phyloP scores from a whole-genome alignment of 2,797 vertebrate genomes.

The Hybognathus amarus region DNA sequence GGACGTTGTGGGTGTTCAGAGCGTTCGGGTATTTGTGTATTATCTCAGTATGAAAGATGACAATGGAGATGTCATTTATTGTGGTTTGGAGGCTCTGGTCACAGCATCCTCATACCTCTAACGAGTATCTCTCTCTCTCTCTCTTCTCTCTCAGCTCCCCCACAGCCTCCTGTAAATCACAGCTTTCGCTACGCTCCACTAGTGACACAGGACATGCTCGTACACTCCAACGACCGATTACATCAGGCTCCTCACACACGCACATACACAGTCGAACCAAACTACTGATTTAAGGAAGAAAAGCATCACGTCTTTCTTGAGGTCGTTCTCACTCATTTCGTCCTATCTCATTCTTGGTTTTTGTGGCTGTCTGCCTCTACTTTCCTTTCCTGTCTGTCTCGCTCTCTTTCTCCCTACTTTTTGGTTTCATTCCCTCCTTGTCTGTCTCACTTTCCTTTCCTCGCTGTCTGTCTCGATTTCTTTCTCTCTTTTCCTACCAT shows the following conservation, averaged over 20 bases:
- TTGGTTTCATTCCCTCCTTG: background rate
- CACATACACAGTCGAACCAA: slow-evolving; percentile 26
- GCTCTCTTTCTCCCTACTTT: background rate
- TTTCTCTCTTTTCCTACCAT: background rate
- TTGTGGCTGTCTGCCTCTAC: background rate
- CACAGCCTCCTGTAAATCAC: slow-evolving; percentile 55
- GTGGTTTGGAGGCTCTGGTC: slow-evolving; percentile 7
- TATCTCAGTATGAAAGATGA: slow-evolving; percentile 10
- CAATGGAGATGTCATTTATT: slow-evolving; percentile 16
- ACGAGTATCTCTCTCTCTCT: slow-evolving; percentile 18
- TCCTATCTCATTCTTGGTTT: background rate
- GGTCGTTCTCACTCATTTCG: slow-evolving; percentile 3
- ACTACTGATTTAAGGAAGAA: slow-evolving; percentile 43
- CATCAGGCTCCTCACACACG: slow-evolving; percentile 39
- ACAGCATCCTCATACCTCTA: slow-evolving; percentile 40
- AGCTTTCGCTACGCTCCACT: slow-evolving; percentile 54
- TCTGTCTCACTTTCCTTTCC: slow-evolving; percentile 6
- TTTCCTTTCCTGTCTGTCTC: background rate
- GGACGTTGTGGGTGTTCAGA: slow-evolving; percentile 1
- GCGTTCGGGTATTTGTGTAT: background rate
- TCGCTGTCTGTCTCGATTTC: background rate
- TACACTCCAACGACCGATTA: slow-evolving; percentile 52
- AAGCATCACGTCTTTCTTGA: slow-evolving; percentile 31
- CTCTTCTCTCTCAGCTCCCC: slow-evolving; percentile 8
- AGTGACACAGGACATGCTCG: slow-evolving; percentile 56